These are phyloP conservation scores for Egretta garzetta DNA, from an alignment of 2,113 vertebrate species.

Conservation along the genomic window DNA sequence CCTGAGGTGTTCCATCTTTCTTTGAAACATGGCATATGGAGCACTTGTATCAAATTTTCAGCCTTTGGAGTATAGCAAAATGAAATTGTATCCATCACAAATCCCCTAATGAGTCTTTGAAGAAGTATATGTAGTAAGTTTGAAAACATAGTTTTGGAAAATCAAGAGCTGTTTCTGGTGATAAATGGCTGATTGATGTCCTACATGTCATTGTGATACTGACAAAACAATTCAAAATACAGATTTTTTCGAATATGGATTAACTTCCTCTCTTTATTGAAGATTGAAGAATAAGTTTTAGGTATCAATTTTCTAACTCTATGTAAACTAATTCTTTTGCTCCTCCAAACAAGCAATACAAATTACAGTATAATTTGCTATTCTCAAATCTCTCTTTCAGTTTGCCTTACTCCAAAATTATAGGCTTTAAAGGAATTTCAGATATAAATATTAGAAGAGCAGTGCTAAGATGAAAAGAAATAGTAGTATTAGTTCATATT, in stretches of 20 bases:
- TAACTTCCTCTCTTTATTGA: neutral
- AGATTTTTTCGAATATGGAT: neutral
- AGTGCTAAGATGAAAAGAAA: neutral
- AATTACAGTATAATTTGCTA: neutral
- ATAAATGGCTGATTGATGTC: neutral
- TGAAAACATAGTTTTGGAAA: conserved; percentile 26
- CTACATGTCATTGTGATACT: neutral
- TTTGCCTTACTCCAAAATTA: neutral
- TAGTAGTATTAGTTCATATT: neutral
- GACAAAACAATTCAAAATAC: neutral
- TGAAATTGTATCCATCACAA: neutral
- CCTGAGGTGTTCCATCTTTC: neutral
- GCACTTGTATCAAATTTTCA: neutral
- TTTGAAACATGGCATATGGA: neutral
- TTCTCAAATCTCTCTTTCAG: neutral
- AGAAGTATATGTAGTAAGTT: neutral
- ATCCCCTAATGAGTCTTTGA: neutral
- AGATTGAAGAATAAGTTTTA: neutral
- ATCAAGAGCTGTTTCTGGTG: neutral
- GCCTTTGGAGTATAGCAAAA: neutral
- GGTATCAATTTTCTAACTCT: neutral
- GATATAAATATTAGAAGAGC: neutral
- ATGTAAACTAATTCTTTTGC: neutral
- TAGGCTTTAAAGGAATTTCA: neutral
- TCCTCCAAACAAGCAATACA: neutral